Evolutionary conservation across 2,113 vertebrate species (phyloP).

Genomic region (Nothobranchius furzeri): DNA sequence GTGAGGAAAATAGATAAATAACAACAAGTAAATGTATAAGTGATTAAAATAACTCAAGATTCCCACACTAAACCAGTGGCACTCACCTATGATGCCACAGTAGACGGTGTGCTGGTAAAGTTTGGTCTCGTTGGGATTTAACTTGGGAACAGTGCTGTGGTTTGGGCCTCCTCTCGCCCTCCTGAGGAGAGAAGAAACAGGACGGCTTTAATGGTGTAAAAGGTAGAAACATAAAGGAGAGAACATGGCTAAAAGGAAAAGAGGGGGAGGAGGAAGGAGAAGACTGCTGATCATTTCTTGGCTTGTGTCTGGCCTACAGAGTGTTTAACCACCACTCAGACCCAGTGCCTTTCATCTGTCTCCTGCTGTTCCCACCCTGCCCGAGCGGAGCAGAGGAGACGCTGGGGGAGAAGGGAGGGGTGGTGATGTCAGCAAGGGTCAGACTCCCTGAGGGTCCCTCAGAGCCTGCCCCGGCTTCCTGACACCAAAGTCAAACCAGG

Average conservation of each 20-base stretch:
- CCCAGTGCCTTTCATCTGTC: no score
- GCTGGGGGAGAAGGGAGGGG: no score
- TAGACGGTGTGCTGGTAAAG: conserved; percentile 82
- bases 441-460: no score
- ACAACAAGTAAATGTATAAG: no score
- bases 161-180: conserved; percentile 77
- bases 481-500: no score
- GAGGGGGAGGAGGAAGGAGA: neutral
- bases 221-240: neutral
- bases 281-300: no score
- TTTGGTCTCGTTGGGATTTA: neutral
- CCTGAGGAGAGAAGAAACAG: conserved; percentile 55
- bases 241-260: neutral
- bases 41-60: no score
- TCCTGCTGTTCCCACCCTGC: no score
- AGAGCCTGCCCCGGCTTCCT: no score
- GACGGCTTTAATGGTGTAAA: neutral
- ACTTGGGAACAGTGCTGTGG: no score
- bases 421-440: no score
- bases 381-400: no score
- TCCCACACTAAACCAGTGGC: neutral
- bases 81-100: conserved; percentile 85
- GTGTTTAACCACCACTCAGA: conserved; percentile 11
- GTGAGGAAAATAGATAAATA: neutral
- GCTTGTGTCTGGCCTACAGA: conserved; percentile 1